phyloP scores from a whole-genome alignment of 2,113 vertebrate species.

The Hucho hucho region DNA sequence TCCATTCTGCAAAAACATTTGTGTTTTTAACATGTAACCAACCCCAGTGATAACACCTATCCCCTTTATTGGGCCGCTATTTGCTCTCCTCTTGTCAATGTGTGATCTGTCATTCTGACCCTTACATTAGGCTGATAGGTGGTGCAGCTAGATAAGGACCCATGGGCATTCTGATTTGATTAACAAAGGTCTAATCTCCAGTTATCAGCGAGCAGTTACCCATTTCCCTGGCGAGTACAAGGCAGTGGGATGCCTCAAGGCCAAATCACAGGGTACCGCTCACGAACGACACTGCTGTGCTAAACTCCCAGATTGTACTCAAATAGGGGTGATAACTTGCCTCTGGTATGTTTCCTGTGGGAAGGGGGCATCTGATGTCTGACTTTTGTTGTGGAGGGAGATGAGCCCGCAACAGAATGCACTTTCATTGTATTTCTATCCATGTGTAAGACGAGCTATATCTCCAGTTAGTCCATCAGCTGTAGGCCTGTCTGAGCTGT shows the following conservation, averaged over 20 bases:
- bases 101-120: background rate
- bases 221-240: background rate
- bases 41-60: background rate
- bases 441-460: too few relatives aligned
- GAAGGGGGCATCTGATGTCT: too few relatives aligned
- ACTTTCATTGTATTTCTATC: too few relatives aligned
- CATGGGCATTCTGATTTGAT: background rate
- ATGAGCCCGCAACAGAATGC: too few relatives aligned
- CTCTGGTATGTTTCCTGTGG: too few relatives aligned
- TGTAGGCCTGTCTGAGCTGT: background rate
- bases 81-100: too few relatives aligned
- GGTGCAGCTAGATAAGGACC: background rate
- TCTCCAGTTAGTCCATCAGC: background rate
- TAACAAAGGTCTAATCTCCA: slow-evolving; percentile 6
- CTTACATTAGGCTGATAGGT: background rate
- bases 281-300: too few relatives aligned
- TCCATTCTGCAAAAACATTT: background rate
- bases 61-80: background rate
- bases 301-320: too few relatives aligned
- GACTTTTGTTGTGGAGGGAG: too few relatives aligned
- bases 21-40: too few relatives aligned
- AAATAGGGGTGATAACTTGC: too few relatives aligned
- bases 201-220: background rate
- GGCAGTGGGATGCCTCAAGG: background rate
- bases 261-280: background rate